Conservation (phyloP, 2,888 invertebrate species). For the Drosophila lacicola region DNA sequence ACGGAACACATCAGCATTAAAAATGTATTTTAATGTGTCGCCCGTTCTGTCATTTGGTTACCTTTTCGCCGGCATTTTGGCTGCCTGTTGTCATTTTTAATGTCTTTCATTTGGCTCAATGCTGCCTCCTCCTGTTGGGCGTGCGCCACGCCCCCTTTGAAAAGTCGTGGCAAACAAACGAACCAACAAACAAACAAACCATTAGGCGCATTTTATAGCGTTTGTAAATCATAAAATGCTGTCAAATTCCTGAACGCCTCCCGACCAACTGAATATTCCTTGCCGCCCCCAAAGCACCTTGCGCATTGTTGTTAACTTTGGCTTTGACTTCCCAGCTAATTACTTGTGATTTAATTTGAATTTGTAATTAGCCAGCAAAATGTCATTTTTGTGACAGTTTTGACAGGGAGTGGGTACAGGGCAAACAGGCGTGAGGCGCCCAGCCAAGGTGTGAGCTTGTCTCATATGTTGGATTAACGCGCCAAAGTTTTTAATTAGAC, state of each 20-base stretch:
- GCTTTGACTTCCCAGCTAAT: constrained; percentile 70
- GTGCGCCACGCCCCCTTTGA: constrained; percentile 12
- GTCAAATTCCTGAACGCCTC: constrained; percentile 58
- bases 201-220: constrained; percentile 67
- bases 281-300: not conserved
- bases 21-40: constrained; percentile 78
- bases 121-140: constrained; percentile 31
- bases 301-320: constrained; percentile 38
- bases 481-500: constrained; percentile 65
- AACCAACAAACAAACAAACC: constrained; percentile 60
- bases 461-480: constrained; percentile 52
- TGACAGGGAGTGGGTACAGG: constrained; percentile 48
- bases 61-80: constrained; percentile 37
- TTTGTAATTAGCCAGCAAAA: constrained; percentile 80
- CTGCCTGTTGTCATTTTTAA: constrained; percentile 71
- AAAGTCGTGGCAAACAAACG: constrained; percentile 40
- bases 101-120: constrained; percentile 64
- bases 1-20: constrained; percentile 69
- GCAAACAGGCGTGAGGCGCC: not conserved
- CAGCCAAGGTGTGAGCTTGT: constrained; percentile 29
- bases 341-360: constrained; percentile 82
- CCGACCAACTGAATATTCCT: not conserved
- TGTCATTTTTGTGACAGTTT: constrained; percentile 73
- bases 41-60: constrained; percentile 56
- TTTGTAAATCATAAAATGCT: constrained; percentile 76